phyloP scores from a whole-genome alignment of 1,140 invertebrate species.

The Diachasma alloeum region DNA sequence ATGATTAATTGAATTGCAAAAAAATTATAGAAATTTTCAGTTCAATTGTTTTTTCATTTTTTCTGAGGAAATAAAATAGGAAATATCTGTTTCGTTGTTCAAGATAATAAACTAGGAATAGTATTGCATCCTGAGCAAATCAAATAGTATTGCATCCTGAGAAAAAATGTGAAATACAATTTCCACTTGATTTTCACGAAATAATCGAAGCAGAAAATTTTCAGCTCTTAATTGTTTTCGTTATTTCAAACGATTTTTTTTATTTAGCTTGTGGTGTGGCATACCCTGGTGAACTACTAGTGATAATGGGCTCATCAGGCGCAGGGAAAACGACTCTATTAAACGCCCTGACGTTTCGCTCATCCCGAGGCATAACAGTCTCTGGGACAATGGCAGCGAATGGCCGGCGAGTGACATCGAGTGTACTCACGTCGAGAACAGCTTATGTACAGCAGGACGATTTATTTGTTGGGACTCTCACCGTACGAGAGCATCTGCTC shows the following conservation, averaged over 20 bases:
- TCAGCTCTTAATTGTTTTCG: too few species aligned
- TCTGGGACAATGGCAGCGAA: conserved; percentile 77
- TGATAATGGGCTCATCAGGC: conserved; percentile 93
- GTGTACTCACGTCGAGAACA: conserved; percentile 78
- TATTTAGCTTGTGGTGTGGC: conserved; percentile 83
- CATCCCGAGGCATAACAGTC: conserved; percentile 73
- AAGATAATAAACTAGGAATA: too few species aligned
- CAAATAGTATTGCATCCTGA: too few species aligned
- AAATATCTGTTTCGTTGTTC: too few species aligned
- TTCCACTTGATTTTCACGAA: too few species aligned
- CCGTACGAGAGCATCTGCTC: conserved; percentile 87
- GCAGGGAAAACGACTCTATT: conserved; percentile 96
- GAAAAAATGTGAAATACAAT: too few species aligned
- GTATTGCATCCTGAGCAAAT: too few species aligned
- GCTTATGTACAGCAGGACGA: conserved; percentile 97
- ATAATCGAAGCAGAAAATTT: too few species aligned
- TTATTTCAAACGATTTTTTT: not conserved
- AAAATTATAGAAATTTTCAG: not conserved
- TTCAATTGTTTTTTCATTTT: too few species aligned
- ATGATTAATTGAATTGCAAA: too few species aligned
- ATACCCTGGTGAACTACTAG: conserved; percentile 87
- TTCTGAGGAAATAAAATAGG: too few species aligned
- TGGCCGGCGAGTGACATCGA: conserved; percentile 72
- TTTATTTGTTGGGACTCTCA: conserved; percentile 92
- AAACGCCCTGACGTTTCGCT: conserved; percentile 87